phyloP scores from a whole-genome alignment of 2,797 vertebrate genomes.

The Sebastes nivosus region DNA sequence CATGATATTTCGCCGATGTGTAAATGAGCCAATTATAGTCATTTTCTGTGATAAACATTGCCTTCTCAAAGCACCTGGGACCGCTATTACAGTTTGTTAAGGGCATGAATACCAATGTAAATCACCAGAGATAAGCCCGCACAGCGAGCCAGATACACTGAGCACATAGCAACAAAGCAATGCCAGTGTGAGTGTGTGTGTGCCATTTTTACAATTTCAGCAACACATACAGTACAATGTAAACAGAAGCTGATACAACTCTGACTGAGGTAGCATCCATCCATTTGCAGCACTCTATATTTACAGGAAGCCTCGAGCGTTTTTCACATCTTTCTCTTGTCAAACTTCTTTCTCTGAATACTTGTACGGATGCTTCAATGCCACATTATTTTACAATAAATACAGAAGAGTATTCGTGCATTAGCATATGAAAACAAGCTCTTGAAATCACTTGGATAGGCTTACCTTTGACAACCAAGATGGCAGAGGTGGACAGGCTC shows the following conservation, averaged over 20 bases:
- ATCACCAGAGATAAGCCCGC: conserved; percentile 45
- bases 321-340: conserved; percentile 4
- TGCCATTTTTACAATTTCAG: conserved; percentile 1
- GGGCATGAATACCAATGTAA: conserved; percentile 72
- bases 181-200: neutral
- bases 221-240: conserved; percentile 12
- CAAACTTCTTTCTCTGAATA: conserved; percentile 18
- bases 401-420: neutral
- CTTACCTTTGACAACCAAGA: conserved; percentile 93
- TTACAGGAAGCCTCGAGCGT: conserved; percentile 12
- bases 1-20: conserved; percentile 70
- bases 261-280: conserved; percentile 2
- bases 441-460: conserved; percentile 21
- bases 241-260: conserved; percentile 34
- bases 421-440: neutral
- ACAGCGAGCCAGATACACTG: conserved; percentile 24
- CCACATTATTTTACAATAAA: neutral
- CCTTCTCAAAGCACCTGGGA: conserved; percentile 73
- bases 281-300: neutral
- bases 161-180: conserved; percentile 45
- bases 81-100: conserved; percentile 65
- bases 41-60: conserved; percentile 77
- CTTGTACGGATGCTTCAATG: neutral
- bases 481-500: conserved; percentile 90
- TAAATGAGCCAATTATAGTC: conserved; percentile 81